These are phyloP conservation scores for Luffia ferchaultella DNA, from an alignment of 2,888 invertebrate species.

Conservation along the genomic window DNA sequence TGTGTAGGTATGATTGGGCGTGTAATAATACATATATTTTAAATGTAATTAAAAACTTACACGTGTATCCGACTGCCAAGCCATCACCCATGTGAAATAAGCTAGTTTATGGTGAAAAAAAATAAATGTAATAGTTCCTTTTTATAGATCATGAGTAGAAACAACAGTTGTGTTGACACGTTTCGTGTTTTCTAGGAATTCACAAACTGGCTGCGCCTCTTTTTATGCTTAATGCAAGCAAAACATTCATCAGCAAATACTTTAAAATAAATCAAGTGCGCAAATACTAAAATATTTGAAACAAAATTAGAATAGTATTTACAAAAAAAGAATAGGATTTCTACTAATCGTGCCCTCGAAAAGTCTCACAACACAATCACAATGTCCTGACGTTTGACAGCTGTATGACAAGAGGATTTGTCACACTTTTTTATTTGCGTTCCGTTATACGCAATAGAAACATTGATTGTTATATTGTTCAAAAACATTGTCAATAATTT, in stretches of 20 bases:
- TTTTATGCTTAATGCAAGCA: background rate
- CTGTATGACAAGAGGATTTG: background rate
- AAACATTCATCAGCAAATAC: background rate
- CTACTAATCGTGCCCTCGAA: background rate
- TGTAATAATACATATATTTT: background rate
- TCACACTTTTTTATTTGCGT: no score
- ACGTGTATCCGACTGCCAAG: conserved; percentile 64
- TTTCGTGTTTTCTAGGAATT: conserved; percentile 20
- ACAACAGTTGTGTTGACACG: conserved; percentile 57
- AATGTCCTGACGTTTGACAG: background rate
- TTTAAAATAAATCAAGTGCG: background rate
- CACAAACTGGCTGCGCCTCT: background rate
- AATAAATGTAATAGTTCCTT: conserved; percentile 33
- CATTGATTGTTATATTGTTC: no score
- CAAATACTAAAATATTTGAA: background rate
- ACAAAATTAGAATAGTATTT: background rate
- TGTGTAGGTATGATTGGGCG: no score
- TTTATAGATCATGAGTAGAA: conserved; percentile 43
- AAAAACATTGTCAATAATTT: no score
- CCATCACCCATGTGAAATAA: conserved; percentile 63
- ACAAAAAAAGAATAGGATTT: background rate
- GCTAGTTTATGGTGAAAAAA: conserved; percentile 40
- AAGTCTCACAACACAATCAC: no score
- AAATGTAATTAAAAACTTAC: conserved; percentile 30
- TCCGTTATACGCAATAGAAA: no score